A percentile compares a stretch with the other conserved stretches of the same genome.
Evolutionary conservation across 2,888 invertebrate genomes (phyloP).

Genomic region (Netelia fuscicornis): DNA sequence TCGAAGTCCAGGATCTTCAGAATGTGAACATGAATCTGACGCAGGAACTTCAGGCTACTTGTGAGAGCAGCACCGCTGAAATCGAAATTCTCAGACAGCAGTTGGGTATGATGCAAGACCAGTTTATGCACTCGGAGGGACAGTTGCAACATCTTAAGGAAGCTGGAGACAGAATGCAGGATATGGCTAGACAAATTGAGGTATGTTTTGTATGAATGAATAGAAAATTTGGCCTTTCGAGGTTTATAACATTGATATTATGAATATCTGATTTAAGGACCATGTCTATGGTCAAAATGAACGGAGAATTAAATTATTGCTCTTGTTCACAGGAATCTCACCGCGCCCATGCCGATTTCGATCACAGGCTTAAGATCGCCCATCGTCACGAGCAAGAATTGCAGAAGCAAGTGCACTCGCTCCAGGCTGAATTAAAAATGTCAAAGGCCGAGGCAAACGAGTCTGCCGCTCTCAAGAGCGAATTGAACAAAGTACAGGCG

Average conservation of each 20-base stretch:
- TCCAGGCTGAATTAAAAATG: slow-evolving; percentile 82
- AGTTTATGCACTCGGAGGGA: slow-evolving; percentile 80
- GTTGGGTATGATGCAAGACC: slow-evolving; percentile 79
- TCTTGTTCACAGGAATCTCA: slow-evolving; percentile 85
- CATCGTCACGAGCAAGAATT: slow-evolving; percentile 87
- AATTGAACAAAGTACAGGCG: slow-evolving; percentile 82
- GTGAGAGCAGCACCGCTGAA: slow-evolving; percentile 80
- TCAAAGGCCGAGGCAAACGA: slow-evolving; percentile 79
- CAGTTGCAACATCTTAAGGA: slow-evolving; percentile 84
- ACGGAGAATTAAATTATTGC: slow-evolving; percentile 55
- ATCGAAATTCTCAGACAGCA: slow-evolving; percentile 80
- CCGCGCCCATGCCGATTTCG: slow-evolving; percentile 86
- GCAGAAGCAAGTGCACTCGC: slow-evolving; percentile 84
- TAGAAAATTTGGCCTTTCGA: background rate
- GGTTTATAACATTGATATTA: background rate
- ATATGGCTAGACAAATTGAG: slow-evolving; percentile 86
- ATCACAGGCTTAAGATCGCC: slow-evolving; percentile 85
- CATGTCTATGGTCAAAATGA: background rate
- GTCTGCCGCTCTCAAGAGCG: slow-evolving; percentile 82
- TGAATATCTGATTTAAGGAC: background rate
- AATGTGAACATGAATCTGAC: slow-evolving; percentile 77
- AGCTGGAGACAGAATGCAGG: slow-evolving; percentile 86
- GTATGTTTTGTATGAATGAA: slow-evolving; percentile 72
- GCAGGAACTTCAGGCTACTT: slow-evolving; percentile 81
- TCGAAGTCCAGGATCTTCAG: slow-evolving; percentile 85